Percentiles rank a stretch among this genome's conserved stretches.
Evolutionary conservation across 2,113 vertebrate genomes (phyloP).

Genomic region (Stomatorhinus ivindoensis): DNA sequence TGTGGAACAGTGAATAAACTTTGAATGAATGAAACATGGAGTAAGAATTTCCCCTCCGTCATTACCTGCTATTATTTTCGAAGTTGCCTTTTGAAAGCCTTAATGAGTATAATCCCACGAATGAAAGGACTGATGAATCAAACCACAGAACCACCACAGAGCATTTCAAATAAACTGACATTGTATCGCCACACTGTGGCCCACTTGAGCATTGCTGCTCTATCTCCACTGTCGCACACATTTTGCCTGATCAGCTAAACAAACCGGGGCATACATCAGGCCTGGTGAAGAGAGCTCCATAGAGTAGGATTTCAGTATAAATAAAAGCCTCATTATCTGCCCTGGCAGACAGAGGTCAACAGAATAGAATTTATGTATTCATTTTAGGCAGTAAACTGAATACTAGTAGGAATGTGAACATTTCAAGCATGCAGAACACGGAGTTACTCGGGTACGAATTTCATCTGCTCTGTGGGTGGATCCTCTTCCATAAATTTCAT

Average conservation of each 20-base stretch:
- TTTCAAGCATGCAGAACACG: background rate
- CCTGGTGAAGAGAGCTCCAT: background rate
- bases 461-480: background rate
- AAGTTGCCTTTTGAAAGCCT: background rate
- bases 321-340: background rate
- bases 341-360: background rate
- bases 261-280: background rate
- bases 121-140: background rate
- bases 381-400: background rate
- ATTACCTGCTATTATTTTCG: background rate
- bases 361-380: background rate
- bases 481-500: background rate
- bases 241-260: background rate
- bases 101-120: background rate
- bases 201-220: background rate
- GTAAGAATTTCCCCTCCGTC: background rate
- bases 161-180: background rate
- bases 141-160: background rate
- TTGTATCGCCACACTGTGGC: background rate
- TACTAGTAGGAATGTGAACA: background rate
- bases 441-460: background rate
- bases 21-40: conserved; percentile 2
- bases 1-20: background rate
- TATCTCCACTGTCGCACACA: background rate
- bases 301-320: background rate